A percentile compares a stretch with the other conserved stretches of the same genome.
Evolutionary conservation across 2,797 vertebrate genomes (phyloP).

Genomic region (Discoglossus pictus): DNA sequence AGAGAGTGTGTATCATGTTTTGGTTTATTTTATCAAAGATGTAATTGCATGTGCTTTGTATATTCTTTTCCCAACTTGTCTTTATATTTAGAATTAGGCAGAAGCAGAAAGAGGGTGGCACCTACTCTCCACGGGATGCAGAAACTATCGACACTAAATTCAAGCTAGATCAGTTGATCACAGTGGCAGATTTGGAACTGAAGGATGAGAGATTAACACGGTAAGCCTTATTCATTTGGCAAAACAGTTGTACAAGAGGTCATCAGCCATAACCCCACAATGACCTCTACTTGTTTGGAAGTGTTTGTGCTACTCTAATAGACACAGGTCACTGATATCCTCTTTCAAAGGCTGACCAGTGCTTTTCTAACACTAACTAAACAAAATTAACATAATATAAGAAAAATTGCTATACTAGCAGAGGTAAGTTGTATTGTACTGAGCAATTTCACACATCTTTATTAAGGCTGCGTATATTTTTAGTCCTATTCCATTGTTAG

Average conservation of each 20-base stretch:
- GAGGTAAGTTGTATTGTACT: no score
- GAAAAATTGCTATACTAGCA: no score
- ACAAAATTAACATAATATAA: no score
- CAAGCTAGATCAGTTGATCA: conserved; percentile 95
- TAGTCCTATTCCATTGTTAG: no score
- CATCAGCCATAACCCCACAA: conserved; percentile 74
- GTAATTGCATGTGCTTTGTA: neutral
- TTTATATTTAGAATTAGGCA: conserved; percentile 81
- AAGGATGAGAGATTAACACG: conserved; percentile 95
- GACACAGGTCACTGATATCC: conserved; percentile 84
- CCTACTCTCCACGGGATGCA: conserved; percentile 92
- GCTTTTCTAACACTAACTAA: conserved; percentile 67
- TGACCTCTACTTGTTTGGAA: conserved; percentile 84
- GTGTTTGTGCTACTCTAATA: conserved; percentile 80
- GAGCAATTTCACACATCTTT: no score
- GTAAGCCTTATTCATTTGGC: conserved; percentile 74
- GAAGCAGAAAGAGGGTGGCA: conserved; percentile 94
- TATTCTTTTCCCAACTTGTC: conserved; percentile 27
- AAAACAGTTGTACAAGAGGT: conserved; percentile 70
- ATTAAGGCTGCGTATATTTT: no score
- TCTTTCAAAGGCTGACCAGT: conserved; percentile 77
- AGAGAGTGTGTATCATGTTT: neutral
- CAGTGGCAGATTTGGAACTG: conserved; percentile 92
- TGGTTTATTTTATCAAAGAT: no score
- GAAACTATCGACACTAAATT: conserved; percentile 97